Evolutionary conservation across 2,797 vertebrate genomes (phyloP).

Genomic region (Chaetodon trifasciatus): DNA sequence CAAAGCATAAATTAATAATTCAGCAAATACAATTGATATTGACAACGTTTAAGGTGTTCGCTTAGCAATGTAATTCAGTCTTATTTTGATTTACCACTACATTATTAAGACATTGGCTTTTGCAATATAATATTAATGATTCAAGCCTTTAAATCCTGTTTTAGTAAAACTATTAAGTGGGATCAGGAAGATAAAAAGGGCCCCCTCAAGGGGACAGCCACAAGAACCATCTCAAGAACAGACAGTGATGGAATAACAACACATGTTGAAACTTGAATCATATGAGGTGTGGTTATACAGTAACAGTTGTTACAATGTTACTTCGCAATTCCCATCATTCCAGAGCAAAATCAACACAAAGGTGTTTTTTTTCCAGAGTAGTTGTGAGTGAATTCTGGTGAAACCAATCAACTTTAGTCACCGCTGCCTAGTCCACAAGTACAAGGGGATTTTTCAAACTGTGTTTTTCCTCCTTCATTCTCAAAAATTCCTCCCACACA

Average conservation of each 20-base stretch:
- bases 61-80: not conserved
- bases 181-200: not conserved
- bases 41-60: not conserved
- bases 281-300: not conserved
- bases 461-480: no score
- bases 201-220: not conserved
- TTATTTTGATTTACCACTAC: not conserved
- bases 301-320: constrained; percentile 1
- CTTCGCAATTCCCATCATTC: constrained; percentile 1
- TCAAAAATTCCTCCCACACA: no score
- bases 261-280: constrained; percentile 9
- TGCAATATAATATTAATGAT: constrained; percentile 9
- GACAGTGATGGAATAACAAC: constrained; percentile 17
- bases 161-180: not conserved
- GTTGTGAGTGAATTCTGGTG: not conserved
- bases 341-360: not conserved
- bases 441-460: no score
- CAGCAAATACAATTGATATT: not conserved
- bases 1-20: not conserved
- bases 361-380: not conserved
- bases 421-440: no score
- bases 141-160: not conserved
- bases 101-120: not conserved
- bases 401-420: not conserved
- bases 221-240: not conserved